Percentiles rank a stretch among this genome's conserved stretches.
These are phyloP conservation scores for Drosophila ercepeae DNA, from an alignment of 1,140 invertebrate species.

Conservation along the genomic window DNA sequence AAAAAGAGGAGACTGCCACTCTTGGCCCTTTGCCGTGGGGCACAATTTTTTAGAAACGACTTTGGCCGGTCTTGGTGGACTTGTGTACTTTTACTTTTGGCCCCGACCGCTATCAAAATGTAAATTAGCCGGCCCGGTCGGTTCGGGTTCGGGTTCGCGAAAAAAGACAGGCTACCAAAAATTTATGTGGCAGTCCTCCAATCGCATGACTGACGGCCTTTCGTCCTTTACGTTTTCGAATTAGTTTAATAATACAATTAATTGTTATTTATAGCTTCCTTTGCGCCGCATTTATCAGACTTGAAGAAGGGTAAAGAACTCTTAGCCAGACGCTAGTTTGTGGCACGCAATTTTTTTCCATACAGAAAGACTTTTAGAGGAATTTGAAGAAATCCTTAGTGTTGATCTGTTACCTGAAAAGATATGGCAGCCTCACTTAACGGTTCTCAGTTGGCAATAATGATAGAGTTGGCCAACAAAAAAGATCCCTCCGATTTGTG, in stretches of 20 bases:
- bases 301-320: slow-evolving; percentile 5
- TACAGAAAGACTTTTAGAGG: background rate
- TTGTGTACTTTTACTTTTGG: slow-evolving; percentile 66
- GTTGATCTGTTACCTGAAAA: slow-evolving; percentile 18
- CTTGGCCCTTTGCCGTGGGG: slow-evolving; percentile 53
- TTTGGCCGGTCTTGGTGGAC: slow-evolving; percentile 33
- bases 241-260: slow-evolving; percentile 82
- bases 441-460: slow-evolving; percentile 48
- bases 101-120: slow-evolving; percentile 55
- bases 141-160: slow-evolving; percentile 1
- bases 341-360: slow-evolving; percentile 73
- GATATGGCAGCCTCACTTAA: slow-evolving; percentile 23
- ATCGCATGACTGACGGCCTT: slow-evolving; percentile 80
- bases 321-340: slow-evolving; percentile 55
- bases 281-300: slow-evolving; percentile 46
- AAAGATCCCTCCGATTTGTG: slow-evolving; percentile 11
- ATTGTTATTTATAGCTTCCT: slow-evolving; percentile 81
- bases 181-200: slow-evolving; percentile 58
- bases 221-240: slow-evolving; percentile 57
- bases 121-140: slow-evolving; percentile 55
- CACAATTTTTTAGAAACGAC: slow-evolving; percentile 70
- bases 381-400: background rate
- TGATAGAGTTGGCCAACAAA: slow-evolving; percentile 35
- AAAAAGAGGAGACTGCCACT: background rate
- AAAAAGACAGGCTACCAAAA: slow-evolving; percentile 28